Percentiles rank a stretch among this genome's conserved stretches.
phyloP scores from a whole-genome alignment of 2,113 vertebrate species.

The Excalfactoria chinensis region DNA sequence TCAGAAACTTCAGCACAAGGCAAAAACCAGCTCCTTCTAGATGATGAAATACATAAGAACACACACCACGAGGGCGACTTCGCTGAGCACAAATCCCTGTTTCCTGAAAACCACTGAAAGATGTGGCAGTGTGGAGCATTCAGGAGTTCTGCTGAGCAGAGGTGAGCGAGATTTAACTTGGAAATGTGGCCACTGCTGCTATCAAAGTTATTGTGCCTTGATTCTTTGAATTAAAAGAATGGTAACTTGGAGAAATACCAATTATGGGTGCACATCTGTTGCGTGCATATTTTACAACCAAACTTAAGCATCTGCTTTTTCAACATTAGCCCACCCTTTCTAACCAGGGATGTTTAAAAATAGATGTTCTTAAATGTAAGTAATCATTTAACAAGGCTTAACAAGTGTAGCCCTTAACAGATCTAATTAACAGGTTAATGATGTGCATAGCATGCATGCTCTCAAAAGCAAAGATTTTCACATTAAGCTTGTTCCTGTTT shows the following conservation, averaged over 20 bases:
- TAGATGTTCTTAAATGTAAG: not conserved
- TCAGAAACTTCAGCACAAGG: not conserved
- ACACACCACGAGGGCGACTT: not conserved
- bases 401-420: slow-evolving; percentile 47
- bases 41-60: not conserved
- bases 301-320: not conserved
- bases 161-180: not conserved
- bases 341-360: not conserved
- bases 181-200: not conserved
- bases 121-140: not conserved
- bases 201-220: rapidly evolving
- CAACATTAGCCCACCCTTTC: not conserved
- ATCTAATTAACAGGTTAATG: slow-evolving; percentile 68
- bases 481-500: slow-evolving; percentile 50
- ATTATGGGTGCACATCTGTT: not conserved
- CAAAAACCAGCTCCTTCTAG: not conserved
- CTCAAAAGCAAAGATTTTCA: slow-evolving; percentile 49
- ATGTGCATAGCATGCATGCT: slow-evolving; percentile 26
- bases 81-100: not conserved
- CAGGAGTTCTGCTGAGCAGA: not conserved
- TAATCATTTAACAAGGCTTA: slow-evolving; percentile 51
- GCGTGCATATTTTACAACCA: not conserved
- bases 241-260: not conserved
- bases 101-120: not conserved
- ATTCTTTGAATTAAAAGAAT: not conserved